Conservation (phyloP, 2,797 vertebrate genomes). For the Falco biarmicus region DNA sequence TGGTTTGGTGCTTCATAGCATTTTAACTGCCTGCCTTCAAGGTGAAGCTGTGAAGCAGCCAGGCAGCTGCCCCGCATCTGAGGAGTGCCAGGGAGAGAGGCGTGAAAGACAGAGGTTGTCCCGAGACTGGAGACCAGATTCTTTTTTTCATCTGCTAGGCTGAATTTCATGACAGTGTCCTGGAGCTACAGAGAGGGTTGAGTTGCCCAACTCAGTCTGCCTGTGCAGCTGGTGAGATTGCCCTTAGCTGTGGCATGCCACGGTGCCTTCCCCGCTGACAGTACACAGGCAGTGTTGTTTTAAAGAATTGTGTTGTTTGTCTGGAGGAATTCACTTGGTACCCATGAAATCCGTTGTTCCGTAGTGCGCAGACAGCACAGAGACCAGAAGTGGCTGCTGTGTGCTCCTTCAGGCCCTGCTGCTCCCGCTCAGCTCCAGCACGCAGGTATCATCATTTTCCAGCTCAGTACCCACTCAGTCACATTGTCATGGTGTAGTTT, state of each 20-base stretch:
- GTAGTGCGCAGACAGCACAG: not conserved
- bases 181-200: not conserved
- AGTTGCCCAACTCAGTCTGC: fast-evolving
- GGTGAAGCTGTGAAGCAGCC: not conserved
- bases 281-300: not conserved
- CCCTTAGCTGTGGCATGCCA: not conserved
- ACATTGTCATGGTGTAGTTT: not conserved
- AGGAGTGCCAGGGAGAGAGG: not conserved
- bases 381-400: not conserved
- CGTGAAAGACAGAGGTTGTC: not conserved
- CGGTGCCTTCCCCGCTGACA: not conserved
- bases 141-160: not conserved
- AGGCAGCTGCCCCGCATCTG: fast-evolving
- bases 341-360: not conserved
- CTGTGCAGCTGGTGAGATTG: not conserved
- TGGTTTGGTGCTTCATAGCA: not conserved
- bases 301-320: not conserved
- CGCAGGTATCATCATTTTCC: not conserved
- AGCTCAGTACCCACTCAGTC: not conserved
- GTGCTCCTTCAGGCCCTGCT: not conserved
- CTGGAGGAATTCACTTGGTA: not conserved
- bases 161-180: not conserved
- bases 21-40: not conserved
- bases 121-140: not conserved
- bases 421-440: not conserved